These are phyloP conservation scores for Ditylenchus weischeri DNA, from an alignment of 2,888 invertebrate species.

Conservation along the genomic window DNA sequence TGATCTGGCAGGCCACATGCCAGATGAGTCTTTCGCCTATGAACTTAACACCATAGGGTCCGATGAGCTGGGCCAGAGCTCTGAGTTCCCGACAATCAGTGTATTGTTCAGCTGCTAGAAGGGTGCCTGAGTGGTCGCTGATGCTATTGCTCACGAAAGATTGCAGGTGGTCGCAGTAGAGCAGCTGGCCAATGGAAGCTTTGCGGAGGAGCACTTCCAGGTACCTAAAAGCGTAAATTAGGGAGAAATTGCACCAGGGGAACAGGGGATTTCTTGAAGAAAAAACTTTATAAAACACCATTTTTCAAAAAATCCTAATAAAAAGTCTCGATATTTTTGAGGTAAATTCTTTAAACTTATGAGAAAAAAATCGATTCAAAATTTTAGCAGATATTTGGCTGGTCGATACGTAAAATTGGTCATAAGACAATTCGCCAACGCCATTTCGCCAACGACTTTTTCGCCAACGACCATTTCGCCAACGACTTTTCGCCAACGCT, in stretches of 20 bases:
- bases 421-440: no score
- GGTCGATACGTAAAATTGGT: no score
- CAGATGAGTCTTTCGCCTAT: conserved; percentile 94
- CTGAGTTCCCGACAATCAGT: conserved; percentile 71
- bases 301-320: no score
- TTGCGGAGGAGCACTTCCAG: conserved; percentile 76
- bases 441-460: no score
- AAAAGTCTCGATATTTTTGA: no score
- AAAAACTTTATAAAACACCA: no score
- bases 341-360: no score
- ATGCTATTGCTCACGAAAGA: conserved; percentile 30
- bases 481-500: no score
- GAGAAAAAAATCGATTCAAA: no score
- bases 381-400: no score
- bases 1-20: conserved; percentile 96
- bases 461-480: no score
- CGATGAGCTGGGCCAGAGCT: conserved; percentile 89
- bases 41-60: conserved; percentile 96
- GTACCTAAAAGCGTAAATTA: conserved; percentile 63
- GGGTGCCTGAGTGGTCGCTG: conserved; percentile 1
- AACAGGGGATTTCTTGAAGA: no score
- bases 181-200: conserved; percentile 90
- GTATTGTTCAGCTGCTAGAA: conserved; percentile 72
- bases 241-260: background rate
- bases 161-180: conserved; percentile 86